phyloP scores from a whole-genome alignment of 2,113 vertebrate genomes.

The Lamprologus tigripictilis region DNA sequence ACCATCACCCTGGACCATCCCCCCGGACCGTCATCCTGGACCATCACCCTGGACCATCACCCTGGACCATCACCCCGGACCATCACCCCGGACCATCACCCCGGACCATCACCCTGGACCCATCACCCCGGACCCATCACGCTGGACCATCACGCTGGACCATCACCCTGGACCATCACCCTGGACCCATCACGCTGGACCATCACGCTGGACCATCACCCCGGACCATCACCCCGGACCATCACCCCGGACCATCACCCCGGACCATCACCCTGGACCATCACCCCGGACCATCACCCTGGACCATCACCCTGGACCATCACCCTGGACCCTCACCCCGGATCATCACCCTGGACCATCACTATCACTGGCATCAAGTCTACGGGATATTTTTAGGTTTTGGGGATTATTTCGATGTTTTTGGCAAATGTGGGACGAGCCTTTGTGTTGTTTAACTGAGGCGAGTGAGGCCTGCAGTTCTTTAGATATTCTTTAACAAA shows the following conservation, averaged over 20 bases:
- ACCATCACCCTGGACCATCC: rapidly evolving
- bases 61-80: rapidly evolving
- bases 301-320: rapidly evolving
- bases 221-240: rapidly evolving
- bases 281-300: rapidly evolving
- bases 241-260: rapidly evolving
- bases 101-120: rapidly evolving
- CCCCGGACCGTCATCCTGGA: rapidly evolving
- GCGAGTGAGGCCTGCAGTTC: background rate
- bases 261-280: rapidly evolving
- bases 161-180: rapidly evolving
- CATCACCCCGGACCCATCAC: no score
- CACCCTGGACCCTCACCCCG: rapidly evolving
- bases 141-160: no score
- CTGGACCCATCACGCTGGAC: rapidly evolving
- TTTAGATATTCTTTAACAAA: background rate
- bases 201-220: rapidly evolving
- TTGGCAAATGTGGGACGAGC: background rate
- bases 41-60: rapidly evolving
- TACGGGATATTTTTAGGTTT: background rate
- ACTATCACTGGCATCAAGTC: background rate
- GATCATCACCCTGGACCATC: rapidly evolving
- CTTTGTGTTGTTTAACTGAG: background rate
- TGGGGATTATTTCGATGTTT: background rate
- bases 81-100: rapidly evolving